A percentile compares a stretch with the other conserved stretches of the same genome.
These are phyloP conservation scores for Kuschelorhynchus macadamiae DNA, from an alignment of 2,888 invertebrate species.

Conservation along the genomic window DNA sequence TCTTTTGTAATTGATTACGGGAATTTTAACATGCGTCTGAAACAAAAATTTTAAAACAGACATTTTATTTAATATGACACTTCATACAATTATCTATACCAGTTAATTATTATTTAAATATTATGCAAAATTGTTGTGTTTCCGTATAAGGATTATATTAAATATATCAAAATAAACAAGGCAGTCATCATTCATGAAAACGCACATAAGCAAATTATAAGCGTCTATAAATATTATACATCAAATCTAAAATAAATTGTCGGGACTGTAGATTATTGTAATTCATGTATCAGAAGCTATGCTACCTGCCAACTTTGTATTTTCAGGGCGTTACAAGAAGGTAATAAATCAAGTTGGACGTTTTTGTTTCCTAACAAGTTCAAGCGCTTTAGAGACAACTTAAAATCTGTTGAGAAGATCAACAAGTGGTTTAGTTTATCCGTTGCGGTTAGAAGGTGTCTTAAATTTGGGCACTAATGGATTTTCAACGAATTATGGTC, in stretches of 20 bases:
- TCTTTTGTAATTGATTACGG: too few species aligned
- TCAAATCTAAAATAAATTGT: constrained; percentile 18
- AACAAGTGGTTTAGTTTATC: constrained; percentile 25
- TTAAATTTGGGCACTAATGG: constrained; percentile 20
- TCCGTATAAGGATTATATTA: neutral
- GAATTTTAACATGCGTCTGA: too few species aligned
- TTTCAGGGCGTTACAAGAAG: constrained; percentile 34
- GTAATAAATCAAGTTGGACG: constrained; percentile 43
- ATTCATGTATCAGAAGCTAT: constrained; percentile 43
- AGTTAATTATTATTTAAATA: constrained; percentile 9
- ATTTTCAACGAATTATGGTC: constrained; percentile 15
- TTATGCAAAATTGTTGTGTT: constrained; percentile 4
- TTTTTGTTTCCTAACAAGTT: constrained; percentile 44
- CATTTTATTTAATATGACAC: too few species aligned
- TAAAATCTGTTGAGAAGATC: constrained; percentile 30
- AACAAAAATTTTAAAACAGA: too few species aligned
- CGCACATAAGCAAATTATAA: neutral
- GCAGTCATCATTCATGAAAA: neutral
- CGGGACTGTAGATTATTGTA: constrained; percentile 19
- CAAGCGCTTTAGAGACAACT: constrained; percentile 30
- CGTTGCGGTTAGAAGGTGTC: constrained; percentile 19
- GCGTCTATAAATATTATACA: constrained; percentile 9
- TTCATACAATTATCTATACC: too few species aligned
- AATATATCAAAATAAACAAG: constrained; percentile 3
- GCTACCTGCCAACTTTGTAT: constrained; percentile 44